Percentiles rank a stretch among this genome's conserved stretches.
Conservation (phyloP, 2,113 vertebrate genomes). For the Blennius ocellaris region DNA sequence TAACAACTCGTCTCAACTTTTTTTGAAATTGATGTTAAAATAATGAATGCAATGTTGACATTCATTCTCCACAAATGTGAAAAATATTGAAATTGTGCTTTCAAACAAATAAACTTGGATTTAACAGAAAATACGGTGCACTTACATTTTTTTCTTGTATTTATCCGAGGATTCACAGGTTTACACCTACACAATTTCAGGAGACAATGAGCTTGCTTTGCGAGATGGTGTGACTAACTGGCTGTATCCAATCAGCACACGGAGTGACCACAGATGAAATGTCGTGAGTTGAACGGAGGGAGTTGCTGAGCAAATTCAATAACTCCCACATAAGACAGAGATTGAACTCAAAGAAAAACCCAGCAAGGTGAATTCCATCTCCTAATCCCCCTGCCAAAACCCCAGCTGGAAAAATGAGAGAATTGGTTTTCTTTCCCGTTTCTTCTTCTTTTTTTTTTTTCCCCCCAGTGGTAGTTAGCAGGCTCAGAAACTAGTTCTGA, state of each 20-base stretch:
- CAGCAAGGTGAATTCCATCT: conserved; percentile 57
- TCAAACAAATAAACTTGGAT: too few relatives aligned
- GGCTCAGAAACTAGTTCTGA: conserved; percentile 38
- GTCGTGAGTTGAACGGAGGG: conserved; percentile 42
- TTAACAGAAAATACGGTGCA: background rate
- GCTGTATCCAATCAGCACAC: conserved; percentile 56
- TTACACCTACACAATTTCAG: conserved; percentile 19
- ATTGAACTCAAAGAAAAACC: conserved; percentile 56
- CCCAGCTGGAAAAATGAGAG: conserved; percentile 55
- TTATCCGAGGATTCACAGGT: conserved; percentile 10
- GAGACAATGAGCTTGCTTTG: conserved; percentile 26
- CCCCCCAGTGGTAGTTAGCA: conserved; percentile 18
- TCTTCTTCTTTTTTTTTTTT: conserved; percentile 24
- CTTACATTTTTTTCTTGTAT: background rate
- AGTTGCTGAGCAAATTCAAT: conserved; percentile 70
- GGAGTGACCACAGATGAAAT: conserved; percentile 49
- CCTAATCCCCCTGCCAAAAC: conserved; percentile 63
- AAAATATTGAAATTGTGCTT: background rate
- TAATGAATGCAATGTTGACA: too few relatives aligned
- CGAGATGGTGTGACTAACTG: conserved; percentile 63
- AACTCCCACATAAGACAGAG: conserved; percentile 65
- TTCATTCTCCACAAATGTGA: background rate
- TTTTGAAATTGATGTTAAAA: too few relatives aligned
- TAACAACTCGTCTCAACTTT: too few relatives aligned
- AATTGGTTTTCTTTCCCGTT: conserved; percentile 56